phyloP scores from a whole-genome alignment of 2,888 invertebrate species.

The Pterobdella sp. region DNA sequence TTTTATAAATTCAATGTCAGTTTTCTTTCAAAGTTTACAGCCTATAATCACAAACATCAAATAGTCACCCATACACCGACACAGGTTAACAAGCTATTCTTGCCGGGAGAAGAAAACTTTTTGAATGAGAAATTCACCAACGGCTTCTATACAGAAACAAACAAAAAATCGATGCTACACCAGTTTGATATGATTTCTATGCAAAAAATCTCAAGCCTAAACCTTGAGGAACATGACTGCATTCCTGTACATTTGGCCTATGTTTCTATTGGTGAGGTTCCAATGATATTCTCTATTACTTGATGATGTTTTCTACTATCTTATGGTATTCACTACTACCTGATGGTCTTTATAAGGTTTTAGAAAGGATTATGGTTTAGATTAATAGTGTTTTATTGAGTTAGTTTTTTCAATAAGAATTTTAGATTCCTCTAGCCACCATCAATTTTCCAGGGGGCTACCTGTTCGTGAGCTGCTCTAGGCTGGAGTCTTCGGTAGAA shows the following conservation, averaged over 20 bases:
- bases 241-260: conserved; percentile 6
- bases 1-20: not conserved
- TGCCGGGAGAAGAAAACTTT: conserved; percentile 6
- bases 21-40: not conserved
- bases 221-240: conserved; percentile 24
- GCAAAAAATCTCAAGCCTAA: conserved; percentile 6
- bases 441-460: conserved; percentile 28
- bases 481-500: not conserved
- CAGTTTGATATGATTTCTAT: conserved; percentile 22
- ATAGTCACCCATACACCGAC: not conserved
- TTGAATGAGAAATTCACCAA: conserved; percentile 21
- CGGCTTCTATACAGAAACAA: conserved; percentile 20
- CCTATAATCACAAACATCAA: not conserved
- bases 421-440: too few species aligned
- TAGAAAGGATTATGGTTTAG: too few species aligned
- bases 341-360: too few species aligned
- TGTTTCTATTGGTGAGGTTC: conserved; percentile 31
- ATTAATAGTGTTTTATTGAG: too few species aligned
- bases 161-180: not conserved
- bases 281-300: too few species aligned
- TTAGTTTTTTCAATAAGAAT: too few species aligned
- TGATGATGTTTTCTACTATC: too few species aligned
- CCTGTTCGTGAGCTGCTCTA: conserved; percentile 22
- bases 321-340: too few species aligned
- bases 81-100: conserved; percentile 27